Evolutionary conservation across 2,113 vertebrate species (phyloP), one percentile per base, ranked within the genome.

Genomic region (Megalops atlanticus): DNA sequence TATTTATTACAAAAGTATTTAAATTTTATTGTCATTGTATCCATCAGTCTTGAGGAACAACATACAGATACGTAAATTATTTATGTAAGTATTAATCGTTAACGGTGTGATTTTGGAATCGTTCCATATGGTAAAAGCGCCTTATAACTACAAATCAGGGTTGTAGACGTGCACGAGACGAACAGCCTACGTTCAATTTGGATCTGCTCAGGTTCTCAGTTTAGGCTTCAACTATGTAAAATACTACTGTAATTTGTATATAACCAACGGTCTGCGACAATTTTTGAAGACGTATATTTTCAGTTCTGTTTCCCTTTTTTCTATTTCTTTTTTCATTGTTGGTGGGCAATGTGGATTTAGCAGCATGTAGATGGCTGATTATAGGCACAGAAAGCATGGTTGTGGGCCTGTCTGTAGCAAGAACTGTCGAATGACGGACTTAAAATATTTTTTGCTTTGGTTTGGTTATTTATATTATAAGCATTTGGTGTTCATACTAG

Each of bases 1-100:
- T 92, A 94, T 94, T 94, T 94, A 93, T 93, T 93, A 88, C 86
- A 85, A 87, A 87, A 87, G 89, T 93, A 93, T 93, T 93, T 91
- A 93, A 93, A 88, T 88, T 88, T 45, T 92, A 88, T 91, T 80
- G 87, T 90, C 87, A 38, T 82, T 89, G 87, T 89, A 76, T 85
- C 82, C 84, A 78, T 86, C 87, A 64, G 58, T 88, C 83, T 83
- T 83, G 85, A 85, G 78, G 31, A 71, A 81, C 74, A 80, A 43
- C 69, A 70, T 81, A 88, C 84, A 82, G 76, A 80, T 31, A 64
- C 58, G n/a, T 90, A 81, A 78, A 87, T 90, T 89, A 91, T 92
- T 92, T 89, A 82, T 87, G 80, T 81, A 84, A 81, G 76, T 83
- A 87, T 86, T 47, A 39, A 83, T 78, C 83, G 77, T 83, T 79